These are phyloP conservation scores for Teleogryllus oceanicus DNA, from an alignment of 2,888 invertebrate species.

Conservation along the genomic window DNA sequence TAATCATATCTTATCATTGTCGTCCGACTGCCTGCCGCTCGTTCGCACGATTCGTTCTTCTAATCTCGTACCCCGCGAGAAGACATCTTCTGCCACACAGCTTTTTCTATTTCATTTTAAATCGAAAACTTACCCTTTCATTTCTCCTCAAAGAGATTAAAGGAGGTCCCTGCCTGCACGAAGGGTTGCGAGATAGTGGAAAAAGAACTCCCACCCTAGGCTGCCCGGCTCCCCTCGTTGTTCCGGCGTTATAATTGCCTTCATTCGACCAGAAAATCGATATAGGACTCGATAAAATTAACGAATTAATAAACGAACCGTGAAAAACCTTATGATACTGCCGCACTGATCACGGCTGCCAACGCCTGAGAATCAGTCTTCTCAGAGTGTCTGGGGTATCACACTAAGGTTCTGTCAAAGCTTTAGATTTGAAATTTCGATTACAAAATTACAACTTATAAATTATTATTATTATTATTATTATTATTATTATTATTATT, in stretches of 20 bases:
- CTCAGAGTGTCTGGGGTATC: too few relatives aligned
- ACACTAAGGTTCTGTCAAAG: too few relatives aligned
- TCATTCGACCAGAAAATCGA: conserved; percentile 9
- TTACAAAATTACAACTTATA: too few relatives aligned
- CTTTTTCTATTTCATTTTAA: neutral
- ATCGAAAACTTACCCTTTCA: conserved; percentile 18
- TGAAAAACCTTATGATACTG: neutral
- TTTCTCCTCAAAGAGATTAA: neutral
- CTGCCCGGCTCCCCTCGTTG: neutral
- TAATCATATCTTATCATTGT: too few relatives aligned
- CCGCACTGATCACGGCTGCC: neutral
- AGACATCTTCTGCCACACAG: neutral
- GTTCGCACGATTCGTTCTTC: neutral
- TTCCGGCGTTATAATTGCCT: neutral
- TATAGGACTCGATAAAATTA: conserved; percentile 1
- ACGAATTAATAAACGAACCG: conserved; percentile 6
- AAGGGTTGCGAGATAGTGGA: neutral
- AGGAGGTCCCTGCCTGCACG: neutral
- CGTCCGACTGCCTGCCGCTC: too few relatives aligned
- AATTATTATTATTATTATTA: too few relatives aligned
- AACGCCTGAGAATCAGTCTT: neutral
- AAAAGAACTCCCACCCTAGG: neutral
- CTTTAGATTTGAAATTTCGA: too few relatives aligned
- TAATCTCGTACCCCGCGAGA: neutral
- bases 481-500: too few relatives aligned